Conservation (phyloP, 2,888 invertebrate species). For the Drosophila affinis region DNA sequence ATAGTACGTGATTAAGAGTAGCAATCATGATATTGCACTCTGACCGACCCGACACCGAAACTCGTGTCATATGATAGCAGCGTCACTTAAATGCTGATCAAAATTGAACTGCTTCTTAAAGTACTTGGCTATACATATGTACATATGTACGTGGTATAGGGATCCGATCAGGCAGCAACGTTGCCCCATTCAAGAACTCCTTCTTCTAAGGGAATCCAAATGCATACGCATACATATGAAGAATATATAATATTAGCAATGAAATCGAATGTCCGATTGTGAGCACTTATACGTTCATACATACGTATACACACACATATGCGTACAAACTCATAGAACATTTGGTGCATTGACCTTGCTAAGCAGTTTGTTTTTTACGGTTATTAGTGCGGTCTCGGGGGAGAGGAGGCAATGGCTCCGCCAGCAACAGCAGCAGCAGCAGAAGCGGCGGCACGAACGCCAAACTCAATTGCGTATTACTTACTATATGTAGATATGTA, state of each 20-base stretch:
- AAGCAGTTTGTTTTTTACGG: constrained; percentile 54
- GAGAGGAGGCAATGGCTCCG: constrained; percentile 49
- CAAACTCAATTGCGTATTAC: constrained; percentile 55
- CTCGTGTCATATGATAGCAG: constrained; percentile 8
- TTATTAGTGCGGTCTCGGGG: constrained; percentile 43
- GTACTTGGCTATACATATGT: too few relatives aligned
- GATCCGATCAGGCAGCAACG: background rate
- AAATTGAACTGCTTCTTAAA: background rate
- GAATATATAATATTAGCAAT: constrained; percentile 27
- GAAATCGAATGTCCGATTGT: constrained; percentile 26
- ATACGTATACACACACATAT: constrained; percentile 8
- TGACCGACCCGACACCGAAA: constrained; percentile 25
- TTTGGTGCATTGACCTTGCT: constrained; percentile 56
- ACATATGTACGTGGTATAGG: background rate
- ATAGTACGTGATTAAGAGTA: constrained; percentile 20
- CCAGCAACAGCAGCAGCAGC: constrained; percentile 3
- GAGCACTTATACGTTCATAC: background rate
- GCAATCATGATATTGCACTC: constrained; percentile 29
- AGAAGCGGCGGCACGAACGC: constrained; percentile 39
- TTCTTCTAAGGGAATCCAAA: background rate
- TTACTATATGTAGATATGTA: constrained; percentile 28
- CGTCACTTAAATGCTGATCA: constrained; percentile 1
- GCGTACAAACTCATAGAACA: constrained; percentile 25
- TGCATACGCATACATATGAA: background rate
- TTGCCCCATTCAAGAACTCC: background rate